Evolutionary conservation across 1,140 invertebrate species (phyloP), one percentile per base, ranked within the genome.

Genomic region (Tribolium castaneum): DNA sequence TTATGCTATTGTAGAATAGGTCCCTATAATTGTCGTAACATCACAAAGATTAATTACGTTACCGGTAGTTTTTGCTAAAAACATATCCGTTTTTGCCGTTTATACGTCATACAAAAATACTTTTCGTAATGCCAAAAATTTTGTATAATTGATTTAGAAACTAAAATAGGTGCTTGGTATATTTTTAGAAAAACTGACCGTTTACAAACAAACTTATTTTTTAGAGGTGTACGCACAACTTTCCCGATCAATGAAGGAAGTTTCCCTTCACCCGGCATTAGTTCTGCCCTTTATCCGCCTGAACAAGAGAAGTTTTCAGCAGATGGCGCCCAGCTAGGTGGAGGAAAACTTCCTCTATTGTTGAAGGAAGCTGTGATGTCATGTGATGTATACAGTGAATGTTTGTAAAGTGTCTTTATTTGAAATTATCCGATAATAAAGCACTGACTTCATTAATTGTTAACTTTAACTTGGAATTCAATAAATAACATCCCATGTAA

Each of bases 21-120:
- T 81, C 80, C 80, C 80, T 77, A 78, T 80, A 81, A 79, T 81
- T 81, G 78, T 81, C 80, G 75, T 80, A 73, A 76, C 75, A 74
- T 81, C 80, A 80, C 80, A 81, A 75, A 70, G 77, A 78, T 80
- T 76, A 78, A 78, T 62, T 78, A 75, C 35, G 49, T 16, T 34
- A 12, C 45, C 34, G 59, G 30, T 66, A 66, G 59, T 76, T 62
- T 45, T 45, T 76, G 14, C 25, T 62, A 76, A 76, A 54, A 76
- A 76, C 49, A 76, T 66, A 76, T 66, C 0, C 19, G 16, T 49
- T 6, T 49, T 72, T 50, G 4, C 3, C 13, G 12, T 66, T 52
- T 66, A 35, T 66, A 66, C 13, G 30, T 54, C 30, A 73, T 73
- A 73, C 19, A 73, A 73, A 73, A 73, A 73, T 73, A 73, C 45